Evolutionary conservation across 2,113 vertebrate species (phyloP).

Genomic region (Tonatia bakeri): DNA sequence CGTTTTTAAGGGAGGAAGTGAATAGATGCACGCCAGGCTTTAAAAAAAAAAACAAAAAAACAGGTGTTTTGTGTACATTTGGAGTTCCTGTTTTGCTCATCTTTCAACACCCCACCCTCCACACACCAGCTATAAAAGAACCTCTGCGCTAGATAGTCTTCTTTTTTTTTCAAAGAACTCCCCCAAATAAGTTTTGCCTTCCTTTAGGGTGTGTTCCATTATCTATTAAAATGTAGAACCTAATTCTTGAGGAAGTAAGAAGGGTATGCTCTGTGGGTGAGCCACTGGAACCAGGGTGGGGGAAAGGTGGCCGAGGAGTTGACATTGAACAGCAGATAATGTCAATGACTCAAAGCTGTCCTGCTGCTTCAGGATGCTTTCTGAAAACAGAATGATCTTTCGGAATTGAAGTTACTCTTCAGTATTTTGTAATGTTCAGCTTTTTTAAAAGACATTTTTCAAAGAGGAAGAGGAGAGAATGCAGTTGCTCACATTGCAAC

Average conservation of each 20-base stretch:
- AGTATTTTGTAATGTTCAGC: constrained; percentile 72
- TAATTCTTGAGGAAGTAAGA: not conserved
- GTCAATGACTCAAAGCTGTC: not conserved
- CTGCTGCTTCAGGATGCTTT: not conserved
- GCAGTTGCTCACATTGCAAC: constrained; percentile 54
- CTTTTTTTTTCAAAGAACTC: not conserved
- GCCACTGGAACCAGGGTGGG: not conserved
- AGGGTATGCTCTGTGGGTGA: not conserved
- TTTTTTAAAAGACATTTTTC: constrained; percentile 70
- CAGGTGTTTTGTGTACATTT: constrained; percentile 55
- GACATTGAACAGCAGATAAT: not conserved
- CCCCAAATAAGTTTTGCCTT: not conserved
- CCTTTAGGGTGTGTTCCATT: not conserved
- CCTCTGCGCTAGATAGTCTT: not conserved
- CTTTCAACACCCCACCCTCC: not conserved
- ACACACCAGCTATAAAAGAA: not conserved
- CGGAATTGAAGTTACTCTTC: constrained; percentile 51
- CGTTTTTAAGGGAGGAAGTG: constrained; percentile 21
- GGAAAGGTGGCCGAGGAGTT: not conserved
- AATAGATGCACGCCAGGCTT: constrained; percentile 45
- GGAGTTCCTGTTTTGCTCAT: constrained; percentile 46
- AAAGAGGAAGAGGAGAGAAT: constrained; percentile 53
- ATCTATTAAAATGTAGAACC: not conserved
- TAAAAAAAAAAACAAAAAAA: not conserved
- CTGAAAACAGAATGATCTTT: not conserved